These are phyloP conservation scores for Abramis brama DNA, from an alignment of 2,113 vertebrate genomes.

Conservation along the genomic window DNA sequence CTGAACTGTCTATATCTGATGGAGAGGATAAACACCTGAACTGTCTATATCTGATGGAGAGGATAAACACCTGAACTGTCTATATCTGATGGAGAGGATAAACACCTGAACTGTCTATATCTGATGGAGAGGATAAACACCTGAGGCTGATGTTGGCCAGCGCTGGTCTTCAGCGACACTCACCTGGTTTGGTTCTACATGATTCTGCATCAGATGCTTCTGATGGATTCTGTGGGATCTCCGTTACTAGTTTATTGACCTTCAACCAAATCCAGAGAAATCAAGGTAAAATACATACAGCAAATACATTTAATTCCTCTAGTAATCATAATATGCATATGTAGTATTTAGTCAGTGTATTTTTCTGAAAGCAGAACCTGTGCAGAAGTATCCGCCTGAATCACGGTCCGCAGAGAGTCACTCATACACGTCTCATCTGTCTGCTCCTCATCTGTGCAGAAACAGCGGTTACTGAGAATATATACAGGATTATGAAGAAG, in stretches of 20 bases:
- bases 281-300: background rate
- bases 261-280: slow-evolving; percentile 20
- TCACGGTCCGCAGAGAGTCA: background rate
- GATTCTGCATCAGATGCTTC: background rate
- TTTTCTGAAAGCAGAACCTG: background rate
- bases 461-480: background rate
- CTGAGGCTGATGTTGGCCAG: background rate
- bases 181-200: slow-evolving; percentile 2
- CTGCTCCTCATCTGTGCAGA: background rate
- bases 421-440: background rate
- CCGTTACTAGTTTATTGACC: slow-evolving; percentile 13
- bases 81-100: too few relatives aligned
- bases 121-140: background rate
- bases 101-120: too few relatives aligned
- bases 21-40: too few relatives aligned
- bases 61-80: too few relatives aligned
- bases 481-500: background rate
- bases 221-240: slow-evolving; percentile 4
- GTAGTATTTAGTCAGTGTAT: background rate
- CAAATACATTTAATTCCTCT: background rate
- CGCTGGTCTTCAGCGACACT: background rate
- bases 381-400: background rate
- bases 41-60: too few relatives aligned
- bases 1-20: too few relatives aligned
- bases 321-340: background rate